Evolutionary conservation across 2,888 invertebrate species (phyloP).

Genomic region (Tinea semifulvella): DNA sequence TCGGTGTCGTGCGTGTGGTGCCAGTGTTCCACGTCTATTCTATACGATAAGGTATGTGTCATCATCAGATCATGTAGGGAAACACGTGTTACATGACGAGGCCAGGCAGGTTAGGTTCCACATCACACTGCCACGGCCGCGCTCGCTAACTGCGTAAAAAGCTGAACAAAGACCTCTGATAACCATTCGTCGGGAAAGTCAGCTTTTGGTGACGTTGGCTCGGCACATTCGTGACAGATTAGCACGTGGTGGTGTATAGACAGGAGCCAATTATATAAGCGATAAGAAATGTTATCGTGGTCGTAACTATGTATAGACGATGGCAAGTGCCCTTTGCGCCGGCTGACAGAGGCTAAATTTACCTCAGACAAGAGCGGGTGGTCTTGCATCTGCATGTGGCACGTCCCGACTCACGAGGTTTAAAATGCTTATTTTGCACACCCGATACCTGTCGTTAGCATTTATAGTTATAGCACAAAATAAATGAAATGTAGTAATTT

Average conservation of each 20-base stretch:
- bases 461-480: no score
- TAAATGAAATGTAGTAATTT: no score
- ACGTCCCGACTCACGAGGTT: no score
- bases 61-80: no score
- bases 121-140: neutral
- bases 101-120: neutral
- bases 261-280: slow-evolving; percentile 5
- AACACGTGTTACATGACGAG: neutral
- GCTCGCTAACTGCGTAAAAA: slow-evolving; percentile 2
- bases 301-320: slow-evolving; percentile 3
- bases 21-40: slow-evolving; percentile 45
- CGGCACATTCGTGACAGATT: neutral
- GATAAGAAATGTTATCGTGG: slow-evolving; percentile 1
- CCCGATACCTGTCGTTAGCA: no score
- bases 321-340: slow-evolving; percentile 2
- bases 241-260: slow-evolving; percentile 5
- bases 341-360: neutral
- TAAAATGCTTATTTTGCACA: no score
- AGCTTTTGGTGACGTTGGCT: neutral
- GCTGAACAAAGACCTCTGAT: neutral
- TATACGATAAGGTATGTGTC: slow-evolving; percentile 47
- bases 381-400: neutral
- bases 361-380: neutral
- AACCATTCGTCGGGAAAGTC: neutral
- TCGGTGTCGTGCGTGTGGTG: slow-evolving; percentile 52